Conservation (phyloP, 37 sponge, comb jelly and placozoan species). For the Axinella damicornis region DNA sequence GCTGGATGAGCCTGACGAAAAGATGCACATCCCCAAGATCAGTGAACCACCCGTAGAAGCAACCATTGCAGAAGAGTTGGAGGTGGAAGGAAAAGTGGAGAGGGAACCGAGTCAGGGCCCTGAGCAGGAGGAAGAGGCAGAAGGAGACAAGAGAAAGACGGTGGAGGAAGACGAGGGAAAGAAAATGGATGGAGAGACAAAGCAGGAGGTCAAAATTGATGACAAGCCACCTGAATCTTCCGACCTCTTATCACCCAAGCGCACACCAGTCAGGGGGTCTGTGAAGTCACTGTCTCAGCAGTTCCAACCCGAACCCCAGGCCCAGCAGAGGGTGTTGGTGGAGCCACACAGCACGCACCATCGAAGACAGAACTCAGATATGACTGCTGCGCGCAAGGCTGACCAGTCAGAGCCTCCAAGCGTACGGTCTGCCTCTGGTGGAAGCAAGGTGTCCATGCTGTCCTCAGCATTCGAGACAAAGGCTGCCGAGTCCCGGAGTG, state of each 20-base stretch:
- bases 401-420: not conserved
- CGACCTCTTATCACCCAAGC: not conserved
- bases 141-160: not conserved
- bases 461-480: slow-evolving; percentile 1
- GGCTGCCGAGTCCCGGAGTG: not conserved
- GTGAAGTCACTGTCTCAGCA: slow-evolving; percentile 43
- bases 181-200: too few species aligned
- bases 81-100: not conserved
- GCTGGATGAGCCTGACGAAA: not conserved
- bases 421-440: slow-evolving; percentile 18
- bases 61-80: not conserved
- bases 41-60: not conserved
- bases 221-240: not conserved
- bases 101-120: too few species aligned
- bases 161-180: not conserved
- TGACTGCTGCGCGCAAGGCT: not conserved
- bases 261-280: not conserved
- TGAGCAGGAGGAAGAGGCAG: not conserved
- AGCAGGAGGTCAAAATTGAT: too few species aligned
- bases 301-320: slow-evolving; percentile 31
- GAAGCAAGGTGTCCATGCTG: slow-evolving; percentile 30
- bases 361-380: slow-evolving; percentile 15
- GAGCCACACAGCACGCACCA: slow-evolving; percentile 24
- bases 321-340: slow-evolving; percentile 28
- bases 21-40: not conserved